Conservation (phyloP, 2,888 invertebrate species). For the Mesoligia furuncula region DNA sequence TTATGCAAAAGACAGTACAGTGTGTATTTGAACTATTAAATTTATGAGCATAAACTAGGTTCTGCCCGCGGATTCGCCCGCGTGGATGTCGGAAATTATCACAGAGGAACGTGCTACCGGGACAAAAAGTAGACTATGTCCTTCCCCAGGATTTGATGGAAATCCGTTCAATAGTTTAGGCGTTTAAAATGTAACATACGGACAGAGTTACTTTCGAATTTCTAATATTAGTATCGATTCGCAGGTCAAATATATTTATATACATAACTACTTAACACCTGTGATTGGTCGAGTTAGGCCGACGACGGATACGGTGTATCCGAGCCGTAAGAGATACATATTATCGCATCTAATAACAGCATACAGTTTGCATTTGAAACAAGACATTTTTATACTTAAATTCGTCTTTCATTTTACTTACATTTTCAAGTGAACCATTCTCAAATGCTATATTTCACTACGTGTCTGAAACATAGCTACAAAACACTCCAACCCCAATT, state of each 20-base stretch:
- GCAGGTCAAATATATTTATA: too few relatives aligned
- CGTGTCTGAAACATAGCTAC: constrained; percentile 3
- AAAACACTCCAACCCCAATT: constrained; percentile 38
- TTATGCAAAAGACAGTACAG: background rate
- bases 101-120: background rate
- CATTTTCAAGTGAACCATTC: background rate
- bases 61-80: background rate
- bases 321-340: too few relatives aligned
- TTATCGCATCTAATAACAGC: too few relatives aligned
- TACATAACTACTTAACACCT: too few relatives aligned
- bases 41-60: background rate
- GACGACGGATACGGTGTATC: too few relatives aligned
- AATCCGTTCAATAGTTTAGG: too few relatives aligned
- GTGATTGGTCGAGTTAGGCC: too few relatives aligned
- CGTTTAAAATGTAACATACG: too few relatives aligned
- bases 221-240: too few relatives aligned
- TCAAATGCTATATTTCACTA: constrained; percentile 8
- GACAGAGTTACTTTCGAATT: too few relatives aligned
- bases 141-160: background rate
- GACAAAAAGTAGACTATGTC: background rate
- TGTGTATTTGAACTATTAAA: background rate
- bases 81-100: background rate
- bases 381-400: background rate
- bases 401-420: background rate
- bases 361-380: background rate